Conservation (phyloP, 2,888 invertebrate genomes). For the Taphrorychus bicolor region DNA sequence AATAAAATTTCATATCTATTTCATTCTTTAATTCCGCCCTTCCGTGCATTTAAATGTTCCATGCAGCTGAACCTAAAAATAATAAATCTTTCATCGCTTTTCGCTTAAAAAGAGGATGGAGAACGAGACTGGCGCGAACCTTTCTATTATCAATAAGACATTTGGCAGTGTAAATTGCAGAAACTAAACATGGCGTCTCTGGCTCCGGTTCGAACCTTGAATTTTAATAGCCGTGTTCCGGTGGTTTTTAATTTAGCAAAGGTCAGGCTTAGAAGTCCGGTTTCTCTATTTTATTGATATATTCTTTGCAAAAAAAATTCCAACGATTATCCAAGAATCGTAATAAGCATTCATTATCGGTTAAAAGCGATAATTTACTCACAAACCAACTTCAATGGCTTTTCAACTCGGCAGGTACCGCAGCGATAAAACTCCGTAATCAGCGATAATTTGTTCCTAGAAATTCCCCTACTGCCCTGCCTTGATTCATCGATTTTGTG, state of each 20-base stretch:
- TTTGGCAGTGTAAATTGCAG: conserved; percentile 19
- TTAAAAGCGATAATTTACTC: background rate
- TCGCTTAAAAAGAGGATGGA: conserved; percentile 5
- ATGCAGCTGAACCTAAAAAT: conserved; percentile 8
- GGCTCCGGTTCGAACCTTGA: conserved; percentile 9
- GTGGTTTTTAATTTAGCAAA: background rate
- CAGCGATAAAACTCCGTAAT: conserved; percentile 5
- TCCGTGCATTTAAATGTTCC: conserved; percentile 8
- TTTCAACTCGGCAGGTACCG: conserved; percentile 1
- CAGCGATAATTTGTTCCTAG: conserved; percentile 6
- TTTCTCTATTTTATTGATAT: no score
- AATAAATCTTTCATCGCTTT: conserved; percentile 24
- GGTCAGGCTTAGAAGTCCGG: no score
- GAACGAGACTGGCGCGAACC: conserved; percentile 15
- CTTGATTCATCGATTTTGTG: conserved; percentile 6
- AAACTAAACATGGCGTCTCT: conserved; percentile 31
- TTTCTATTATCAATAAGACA: conserved; percentile 31
- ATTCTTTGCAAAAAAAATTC: no score
- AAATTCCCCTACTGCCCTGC: conserved; percentile 2
- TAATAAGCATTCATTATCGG: no score
- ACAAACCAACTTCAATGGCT: background rate
- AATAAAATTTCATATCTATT: conserved; percentile 7
- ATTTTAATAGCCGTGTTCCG: conserved; percentile 2
- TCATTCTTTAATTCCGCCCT: conserved; percentile 8
- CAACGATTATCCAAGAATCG: no score